Conservation (phyloP, 2,888 invertebrate species). For the Bimastos eiseni region DNA sequence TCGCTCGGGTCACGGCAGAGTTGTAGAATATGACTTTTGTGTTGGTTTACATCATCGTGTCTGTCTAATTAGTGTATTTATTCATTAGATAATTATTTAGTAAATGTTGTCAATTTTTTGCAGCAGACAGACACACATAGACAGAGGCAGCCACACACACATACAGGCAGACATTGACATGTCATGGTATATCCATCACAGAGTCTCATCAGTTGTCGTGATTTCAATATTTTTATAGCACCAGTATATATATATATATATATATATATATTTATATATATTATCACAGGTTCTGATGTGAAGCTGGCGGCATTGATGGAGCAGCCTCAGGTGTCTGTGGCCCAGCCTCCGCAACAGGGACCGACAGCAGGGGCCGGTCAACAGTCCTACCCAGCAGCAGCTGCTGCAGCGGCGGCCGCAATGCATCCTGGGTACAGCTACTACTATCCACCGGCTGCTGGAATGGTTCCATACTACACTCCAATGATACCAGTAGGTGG, state of each 20-base stretch:
- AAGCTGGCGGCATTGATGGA: conserved; percentile 21
- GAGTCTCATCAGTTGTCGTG: too few relatives aligned
- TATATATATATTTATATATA: too few relatives aligned
- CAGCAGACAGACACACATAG: too few relatives aligned
- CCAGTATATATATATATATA: too few relatives aligned
- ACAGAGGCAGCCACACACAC: too few relatives aligned
- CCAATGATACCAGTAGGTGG: conserved; percentile 57
- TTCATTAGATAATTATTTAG: too few relatives aligned
- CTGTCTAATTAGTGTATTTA: too few relatives aligned
- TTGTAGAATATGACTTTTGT: neutral
- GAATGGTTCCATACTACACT: conserved; percentile 64
- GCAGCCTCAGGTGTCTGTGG: conserved; percentile 7
- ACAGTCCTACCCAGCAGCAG: conserved; percentile 20
- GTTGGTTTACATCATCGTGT: neutral
- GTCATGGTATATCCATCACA: too few relatives aligned
- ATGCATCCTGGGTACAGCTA: conserved; percentile 75
- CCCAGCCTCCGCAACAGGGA: conserved; percentile 14
- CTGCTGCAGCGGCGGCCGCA: conserved; percentile 28
- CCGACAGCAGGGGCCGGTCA: neutral
- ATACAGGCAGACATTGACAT: too few relatives aligned
- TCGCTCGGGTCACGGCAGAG: neutral
- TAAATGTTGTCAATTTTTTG: too few relatives aligned
- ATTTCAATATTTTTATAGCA: too few relatives aligned
- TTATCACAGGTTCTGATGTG: conserved; percentile 25
- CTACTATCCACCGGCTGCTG: conserved; percentile 70